Evolutionary conservation across 2,797 vertebrate genomes (phyloP), one percentile per base, ranked within the genome.

Genomic region (Helarctos malayanus): DNA sequence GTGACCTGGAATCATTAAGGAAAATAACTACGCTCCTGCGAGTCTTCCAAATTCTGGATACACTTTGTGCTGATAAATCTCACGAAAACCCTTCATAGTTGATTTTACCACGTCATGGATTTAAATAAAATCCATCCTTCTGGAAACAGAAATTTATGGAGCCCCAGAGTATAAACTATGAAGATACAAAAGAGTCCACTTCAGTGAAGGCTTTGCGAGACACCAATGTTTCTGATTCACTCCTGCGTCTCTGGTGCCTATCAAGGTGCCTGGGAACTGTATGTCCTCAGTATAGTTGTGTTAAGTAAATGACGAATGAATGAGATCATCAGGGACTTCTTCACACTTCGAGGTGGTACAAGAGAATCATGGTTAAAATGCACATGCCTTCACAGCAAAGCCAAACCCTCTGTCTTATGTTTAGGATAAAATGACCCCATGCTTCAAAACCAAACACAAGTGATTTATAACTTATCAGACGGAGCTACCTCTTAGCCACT

Each of bases 401-500:
- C 32, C 71, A 95, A 81, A 32, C 9, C 38, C 25, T 81, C 47
- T 92, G 59, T 76, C 78, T 85, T 73, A 35, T 25, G 45, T 71
- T 56, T 91, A 96, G 27, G 5, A 16, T 88, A 91, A 95, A 90
- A 65, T 23, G 59, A 95, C 11, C 29, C 13, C 25, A 75, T 32
- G 21, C 52, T 84, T 65, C 25, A 90, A 76, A 89, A 73, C 18
- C 27, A 81, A 54, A 79, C 57, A 89, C 32, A 29, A 81, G 45
- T 11, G 29, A 16, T 18, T 88, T 68, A 38, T 52, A 61, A 49
- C 65, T 57, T 86, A 79, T 76, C 57, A 83, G 75, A 89, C 4
- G 49, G 29, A 86, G n/a, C 59, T 65, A 98, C 98, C 98, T 98
- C 95, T 95, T 49, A 57, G 96, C 83, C 0, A 65, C 69, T 47